Conservation (phyloP, 2,888 invertebrate genomes). For the Leucozona laternaria region DNA sequence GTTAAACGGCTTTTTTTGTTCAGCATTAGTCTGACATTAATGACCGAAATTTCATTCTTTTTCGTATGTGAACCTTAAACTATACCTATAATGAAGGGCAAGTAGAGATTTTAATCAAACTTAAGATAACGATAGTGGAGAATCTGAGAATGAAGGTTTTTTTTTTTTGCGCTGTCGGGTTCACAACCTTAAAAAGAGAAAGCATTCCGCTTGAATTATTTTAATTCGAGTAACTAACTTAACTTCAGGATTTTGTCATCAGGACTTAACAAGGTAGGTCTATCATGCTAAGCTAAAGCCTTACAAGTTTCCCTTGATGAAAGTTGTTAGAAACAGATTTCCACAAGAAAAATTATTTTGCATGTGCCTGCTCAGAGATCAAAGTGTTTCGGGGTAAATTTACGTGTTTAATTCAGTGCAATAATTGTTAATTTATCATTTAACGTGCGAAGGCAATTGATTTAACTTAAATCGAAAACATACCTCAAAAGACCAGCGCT, state of each 20-base stretch:
- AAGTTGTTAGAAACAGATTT: background rate
- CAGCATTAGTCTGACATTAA: background rate
- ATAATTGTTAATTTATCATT: slow-evolving; percentile 61
- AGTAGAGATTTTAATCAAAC: background rate
- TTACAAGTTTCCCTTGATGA: background rate
- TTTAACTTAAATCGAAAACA: slow-evolving; percentile 45
- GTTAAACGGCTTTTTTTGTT: background rate
- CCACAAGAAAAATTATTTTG: background rate
- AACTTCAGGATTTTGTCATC: too few relatives aligned
- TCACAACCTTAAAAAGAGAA: too few relatives aligned
- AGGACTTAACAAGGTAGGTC: too few relatives aligned
- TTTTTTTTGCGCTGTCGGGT: background rate
- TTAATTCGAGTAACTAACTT: too few relatives aligned
- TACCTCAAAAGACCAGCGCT: slow-evolving; percentile 30
- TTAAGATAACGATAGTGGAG: background rate
- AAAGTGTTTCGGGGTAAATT: slow-evolving; percentile 15
- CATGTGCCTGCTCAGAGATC: background rate
- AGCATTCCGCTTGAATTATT: too few relatives aligned
- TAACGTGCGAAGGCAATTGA: slow-evolving; percentile 51
- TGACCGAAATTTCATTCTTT: background rate
- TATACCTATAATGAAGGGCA: background rate
- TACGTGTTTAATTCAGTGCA: slow-evolving; percentile 27
- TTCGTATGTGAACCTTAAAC: background rate
- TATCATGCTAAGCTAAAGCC: too few relatives aligned
- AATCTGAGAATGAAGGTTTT: background rate